Conservation (phyloP, 2,113 vertebrate genomes). For the Athene cunicularia region DNA sequence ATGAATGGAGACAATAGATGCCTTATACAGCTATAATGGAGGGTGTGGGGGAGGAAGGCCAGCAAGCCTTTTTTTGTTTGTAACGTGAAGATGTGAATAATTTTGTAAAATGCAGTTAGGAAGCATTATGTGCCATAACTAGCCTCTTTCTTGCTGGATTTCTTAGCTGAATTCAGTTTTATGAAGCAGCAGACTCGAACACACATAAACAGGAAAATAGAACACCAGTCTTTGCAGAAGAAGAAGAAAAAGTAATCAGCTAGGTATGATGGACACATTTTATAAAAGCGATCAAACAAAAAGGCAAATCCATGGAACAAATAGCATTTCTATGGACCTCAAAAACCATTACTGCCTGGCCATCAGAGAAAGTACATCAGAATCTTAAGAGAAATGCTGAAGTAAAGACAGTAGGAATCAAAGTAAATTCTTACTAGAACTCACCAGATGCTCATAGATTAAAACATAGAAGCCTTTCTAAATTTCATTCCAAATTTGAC, state of each 20-base stretch:
- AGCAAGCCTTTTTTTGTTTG: background rate
- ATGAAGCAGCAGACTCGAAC: background rate
- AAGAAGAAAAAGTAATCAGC: background rate
- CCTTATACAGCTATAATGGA: background rate
- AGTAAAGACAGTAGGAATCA: background rate
- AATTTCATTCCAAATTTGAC: background rate
- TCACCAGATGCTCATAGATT: background rate
- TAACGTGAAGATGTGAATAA: background rate
- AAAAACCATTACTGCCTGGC: background rate
- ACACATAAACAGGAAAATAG: background rate
- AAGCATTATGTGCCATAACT: background rate
- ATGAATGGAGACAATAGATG: slow-evolving; percentile 31
- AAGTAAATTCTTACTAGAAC: background rate
- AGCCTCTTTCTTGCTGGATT: background rate
- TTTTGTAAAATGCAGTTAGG: background rate
- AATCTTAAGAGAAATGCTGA: background rate
- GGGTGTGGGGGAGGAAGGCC: background rate
- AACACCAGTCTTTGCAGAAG: background rate
- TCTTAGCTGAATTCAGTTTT: background rate
- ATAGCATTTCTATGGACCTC: background rate
- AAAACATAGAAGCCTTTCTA: background rate
- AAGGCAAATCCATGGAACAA: background rate
- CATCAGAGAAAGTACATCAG: background rate
- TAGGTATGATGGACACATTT: background rate
- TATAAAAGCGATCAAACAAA: background rate